A percentile compares a stretch with the other conserved stretches of the same genome.
Evolutionary conservation across 2,797 vertebrate genomes (phyloP).

Genomic region (Fistularia commersonii): DNA sequence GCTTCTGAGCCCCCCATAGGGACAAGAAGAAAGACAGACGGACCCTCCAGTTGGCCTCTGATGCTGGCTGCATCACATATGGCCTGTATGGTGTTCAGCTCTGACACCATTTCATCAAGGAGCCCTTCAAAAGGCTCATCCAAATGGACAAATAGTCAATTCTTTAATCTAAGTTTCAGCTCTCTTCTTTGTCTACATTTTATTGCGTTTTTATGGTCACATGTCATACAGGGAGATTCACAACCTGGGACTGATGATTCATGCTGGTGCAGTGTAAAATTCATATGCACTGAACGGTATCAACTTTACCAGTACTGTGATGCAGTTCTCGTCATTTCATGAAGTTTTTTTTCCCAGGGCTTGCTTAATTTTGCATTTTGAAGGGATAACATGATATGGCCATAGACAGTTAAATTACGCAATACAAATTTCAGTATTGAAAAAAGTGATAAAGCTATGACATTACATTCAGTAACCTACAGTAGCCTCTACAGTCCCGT

Average conservation of each 20-base stretch:
- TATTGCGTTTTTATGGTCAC: conserved; percentile 1
- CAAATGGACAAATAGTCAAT: conserved; percentile 1
- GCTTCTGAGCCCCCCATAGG: conserved; percentile 27
- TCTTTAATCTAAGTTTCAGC: conserved; percentile 1
- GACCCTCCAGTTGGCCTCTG: conserved; percentile 50
- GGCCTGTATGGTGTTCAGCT: conserved; percentile 46
- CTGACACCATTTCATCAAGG: conserved; percentile 53
- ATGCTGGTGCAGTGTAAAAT: too few species aligned
- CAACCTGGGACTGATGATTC: conserved; percentile 2
- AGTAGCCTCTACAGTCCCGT: too few species aligned
- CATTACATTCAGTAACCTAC: too few species aligned
- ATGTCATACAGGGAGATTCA: not conserved
- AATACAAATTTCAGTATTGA: too few species aligned
- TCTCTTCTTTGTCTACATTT: conserved; percentile 2
- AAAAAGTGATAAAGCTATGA: too few species aligned
- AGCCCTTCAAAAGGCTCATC: conserved; percentile 19
- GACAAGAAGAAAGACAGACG: conserved; percentile 43
- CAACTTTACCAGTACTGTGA: too few species aligned
- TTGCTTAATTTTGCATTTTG: too few species aligned
- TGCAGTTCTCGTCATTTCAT: too few species aligned
- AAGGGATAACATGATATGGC: too few species aligned
- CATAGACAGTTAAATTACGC: too few species aligned
- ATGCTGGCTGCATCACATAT: conserved; percentile 55
- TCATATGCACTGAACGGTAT: too few species aligned
- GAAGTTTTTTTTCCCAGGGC: too few species aligned